Base-by-base conservation (phyloP, 2,888 invertebrate genomes). In the Acronicta psi region DNA sequence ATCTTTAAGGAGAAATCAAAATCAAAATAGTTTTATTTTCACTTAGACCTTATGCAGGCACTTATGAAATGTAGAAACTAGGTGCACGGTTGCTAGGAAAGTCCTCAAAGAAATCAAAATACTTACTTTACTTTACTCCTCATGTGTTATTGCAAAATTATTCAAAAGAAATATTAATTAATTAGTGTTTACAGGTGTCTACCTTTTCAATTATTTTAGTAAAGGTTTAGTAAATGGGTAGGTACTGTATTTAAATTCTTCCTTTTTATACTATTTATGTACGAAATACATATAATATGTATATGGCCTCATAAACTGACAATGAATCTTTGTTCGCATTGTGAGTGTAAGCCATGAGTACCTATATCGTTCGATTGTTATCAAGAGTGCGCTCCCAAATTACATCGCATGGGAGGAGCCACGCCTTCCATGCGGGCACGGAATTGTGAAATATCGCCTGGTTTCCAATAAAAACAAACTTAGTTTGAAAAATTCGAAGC, bases 301-400 rank as follows among this genome's bases (percentile, higher is more conserved):
- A n/a, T 29, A 34, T n/a, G 43, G 47, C 18, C 69, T 66, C 74
- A 73, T 62, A 75, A 77, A 81, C 71, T 51, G 64, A 75, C 80
- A 90, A 90, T 89, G 82, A 82, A 84, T 84, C 82, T 86, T 89
- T 91, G 89, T 90, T 84, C 69, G 78, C 82, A 82, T 90, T 89
- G 86, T 90, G 69, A 53, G 72, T 74, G 77, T 74, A 73, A 62
- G 69, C 65, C 59, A 72, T 82, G 83, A 86, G 84, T 86, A 50
- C 2, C 13, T 34, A 25, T 47, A 81, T 72, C 73, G 80, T 81
- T 80, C 82, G 82, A 89, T 89, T 87, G 89, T 88, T 77, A 77
- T 77, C 73, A 77, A 77, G 66, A 75, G 70, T 65, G 76, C 87
- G 84, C 88, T 86, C 91, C 90, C 90, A 88, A 80, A 86, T 83